Evolutionary conservation across 2,113 vertebrate species (phyloP).

Genomic region (Myanophis thanlyinensis): DNA sequence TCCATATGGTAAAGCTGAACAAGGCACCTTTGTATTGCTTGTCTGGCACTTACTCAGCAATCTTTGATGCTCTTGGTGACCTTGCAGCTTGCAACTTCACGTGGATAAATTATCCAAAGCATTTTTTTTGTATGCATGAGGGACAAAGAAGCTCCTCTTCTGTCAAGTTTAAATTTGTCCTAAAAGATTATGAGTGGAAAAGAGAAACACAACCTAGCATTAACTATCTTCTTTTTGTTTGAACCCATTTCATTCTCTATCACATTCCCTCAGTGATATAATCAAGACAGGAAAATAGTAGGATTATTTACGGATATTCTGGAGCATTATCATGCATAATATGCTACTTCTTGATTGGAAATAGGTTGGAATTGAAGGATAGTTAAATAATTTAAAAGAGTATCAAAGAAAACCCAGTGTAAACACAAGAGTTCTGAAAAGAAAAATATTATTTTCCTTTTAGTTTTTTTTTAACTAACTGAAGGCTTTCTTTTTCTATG

Average conservation of each 20-base stretch:
- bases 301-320: background rate
- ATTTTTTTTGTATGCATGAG: slow-evolving; percentile 27
- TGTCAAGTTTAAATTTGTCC: background rate
- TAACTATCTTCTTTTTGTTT: background rate
- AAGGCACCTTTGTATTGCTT: slow-evolving; percentile 25
- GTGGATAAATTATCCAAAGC: slow-evolving; percentile 31
- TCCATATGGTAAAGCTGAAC: slow-evolving; percentile 34
- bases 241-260: background rate
- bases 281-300: background rate
- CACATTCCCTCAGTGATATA: background rate
- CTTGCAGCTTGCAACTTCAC: slow-evolving; percentile 29
- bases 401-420: background rate
- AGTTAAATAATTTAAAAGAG: background rate
- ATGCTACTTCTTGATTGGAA: background rate
- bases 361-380: no score
- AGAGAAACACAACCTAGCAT: background rate
- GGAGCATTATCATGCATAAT: background rate
- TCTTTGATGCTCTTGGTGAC: slow-evolving; percentile 8
- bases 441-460: background rate
- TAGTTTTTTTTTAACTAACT: background rate
- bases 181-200: background rate
- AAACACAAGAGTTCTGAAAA: background rate
- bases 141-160: slow-evolving; percentile 15
- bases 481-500: background rate
- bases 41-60: slow-evolving; percentile 30